Conservation (phyloP, 2,888 invertebrate species). For the Tetheella fluctuosa region DNA sequence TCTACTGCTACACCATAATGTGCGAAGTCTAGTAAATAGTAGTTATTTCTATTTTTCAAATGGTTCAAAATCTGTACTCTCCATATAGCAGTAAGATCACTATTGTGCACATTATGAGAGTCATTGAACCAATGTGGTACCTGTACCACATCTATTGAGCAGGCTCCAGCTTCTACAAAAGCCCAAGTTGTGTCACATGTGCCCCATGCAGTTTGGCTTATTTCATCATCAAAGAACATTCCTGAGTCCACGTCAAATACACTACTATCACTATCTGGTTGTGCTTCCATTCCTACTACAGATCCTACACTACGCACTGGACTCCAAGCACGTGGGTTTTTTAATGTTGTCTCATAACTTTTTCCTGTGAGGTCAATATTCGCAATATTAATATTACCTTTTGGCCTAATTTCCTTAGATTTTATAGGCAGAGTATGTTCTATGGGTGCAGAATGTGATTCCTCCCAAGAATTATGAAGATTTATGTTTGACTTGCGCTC, state of each 20-base stretch:
- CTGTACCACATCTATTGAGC: constrained; percentile 88
- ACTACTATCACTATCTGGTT: constrained; percentile 92
- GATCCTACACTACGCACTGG: constrained; percentile 95
- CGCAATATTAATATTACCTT: constrained; percentile 65
- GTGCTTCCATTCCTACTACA: constrained; percentile 92
- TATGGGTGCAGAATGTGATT: constrained; percentile 89
- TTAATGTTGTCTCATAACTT: constrained; percentile 88
- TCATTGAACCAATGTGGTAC: constrained; percentile 92
- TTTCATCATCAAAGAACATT: constrained; percentile 91
- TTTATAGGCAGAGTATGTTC: constrained; percentile 87
- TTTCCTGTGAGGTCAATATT: constrained; percentile 85
- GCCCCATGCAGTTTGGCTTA: constrained; percentile 89
- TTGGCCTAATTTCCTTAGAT: constrained; percentile 63
- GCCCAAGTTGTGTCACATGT: constrained; percentile 93
- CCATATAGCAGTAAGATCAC: constrained; percentile 90
- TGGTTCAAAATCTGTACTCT: constrained; percentile 88
- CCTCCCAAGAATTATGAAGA: constrained; percentile 86
- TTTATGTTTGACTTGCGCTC: constrained; percentile 80
- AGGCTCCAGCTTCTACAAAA: constrained; percentile 92
- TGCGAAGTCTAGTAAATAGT: constrained; percentile 77
- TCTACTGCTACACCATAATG: constrained; percentile 91
- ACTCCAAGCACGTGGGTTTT: constrained; percentile 93
- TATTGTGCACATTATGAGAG: constrained; percentile 82
- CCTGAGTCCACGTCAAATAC: constrained; percentile 92
- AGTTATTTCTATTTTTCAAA: constrained; percentile 84